Evolutionary conservation across 35 echinoderm and acorn worm species (phyloP).

Genomic region (Hemicentrotus pulcherrimus): DNA sequence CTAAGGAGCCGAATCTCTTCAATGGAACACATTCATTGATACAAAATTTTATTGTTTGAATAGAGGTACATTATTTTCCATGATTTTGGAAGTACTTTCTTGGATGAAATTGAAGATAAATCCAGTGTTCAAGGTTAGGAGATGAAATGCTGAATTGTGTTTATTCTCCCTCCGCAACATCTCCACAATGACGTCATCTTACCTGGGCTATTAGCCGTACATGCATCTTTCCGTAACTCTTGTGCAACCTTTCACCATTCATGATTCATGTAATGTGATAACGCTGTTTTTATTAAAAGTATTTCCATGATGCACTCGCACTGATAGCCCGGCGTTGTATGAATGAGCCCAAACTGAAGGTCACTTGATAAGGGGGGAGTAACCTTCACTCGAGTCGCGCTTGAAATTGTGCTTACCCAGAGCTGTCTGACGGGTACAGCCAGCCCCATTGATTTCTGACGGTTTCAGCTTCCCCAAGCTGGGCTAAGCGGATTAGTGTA

Average conservation of each 20-base stretch:
- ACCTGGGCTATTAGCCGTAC: neutral
- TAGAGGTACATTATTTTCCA: neutral
- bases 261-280: slow-evolving; percentile 13
- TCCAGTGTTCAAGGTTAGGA: neutral
- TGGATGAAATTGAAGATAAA: neutral
- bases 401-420: slow-evolving; percentile 25
- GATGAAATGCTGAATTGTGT: neutral
- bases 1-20: neutral
- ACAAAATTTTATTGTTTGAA: neutral
- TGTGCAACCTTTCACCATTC: neutral
- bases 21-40: too few relatives aligned
- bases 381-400: slow-evolving; percentile 14
- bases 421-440: slow-evolving; percentile 23
- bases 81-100: neutral
- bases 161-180: neutral
- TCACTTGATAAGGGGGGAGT: slow-evolving; percentile 1
- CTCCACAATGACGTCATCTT: neutral
- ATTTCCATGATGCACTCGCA: neutral
- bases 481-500: slow-evolving; percentile 37
- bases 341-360: slow-evolving; percentile 14
- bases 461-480: slow-evolving; percentile 29
- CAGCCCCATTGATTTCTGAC: slow-evolving; percentile 47
- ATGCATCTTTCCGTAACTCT: neutral
- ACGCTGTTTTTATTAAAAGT: slow-evolving; percentile 6
- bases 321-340: neutral